Conservation (phyloP, 2,797 vertebrate genomes). For the Microchirus variegatus region DNA sequence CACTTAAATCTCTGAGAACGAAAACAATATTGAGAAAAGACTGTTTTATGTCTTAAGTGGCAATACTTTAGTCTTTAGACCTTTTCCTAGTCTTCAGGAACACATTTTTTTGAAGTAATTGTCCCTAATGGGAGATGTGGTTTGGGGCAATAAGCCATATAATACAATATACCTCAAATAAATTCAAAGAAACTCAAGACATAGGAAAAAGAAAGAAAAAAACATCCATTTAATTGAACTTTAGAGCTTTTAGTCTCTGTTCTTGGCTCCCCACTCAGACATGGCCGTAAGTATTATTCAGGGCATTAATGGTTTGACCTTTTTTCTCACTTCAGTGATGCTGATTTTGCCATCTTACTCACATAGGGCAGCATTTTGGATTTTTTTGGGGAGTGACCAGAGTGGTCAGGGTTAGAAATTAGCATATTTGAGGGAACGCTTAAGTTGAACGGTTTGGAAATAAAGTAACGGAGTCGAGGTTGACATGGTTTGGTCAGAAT, state of each 20-base stretch:
- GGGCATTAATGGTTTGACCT: slow-evolving; percentile 2
- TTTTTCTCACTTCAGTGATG: not conserved
- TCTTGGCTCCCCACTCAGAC: slow-evolving; percentile 5
- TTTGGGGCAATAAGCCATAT: slow-evolving; percentile 20
- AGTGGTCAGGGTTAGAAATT: too few species aligned
- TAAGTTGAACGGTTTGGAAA: too few species aligned
- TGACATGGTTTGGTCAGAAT: too few species aligned
- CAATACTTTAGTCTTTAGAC: slow-evolving; percentile 15
- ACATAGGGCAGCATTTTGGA: too few species aligned
- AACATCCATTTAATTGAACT: slow-evolving; percentile 29
- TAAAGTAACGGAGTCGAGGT: too few species aligned
- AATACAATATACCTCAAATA: slow-evolving; percentile 33
- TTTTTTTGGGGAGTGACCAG: too few species aligned
- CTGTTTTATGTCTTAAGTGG: slow-evolving; percentile 25
- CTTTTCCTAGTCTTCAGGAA: slow-evolving; percentile 29
- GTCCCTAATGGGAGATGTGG: slow-evolving; percentile 43
- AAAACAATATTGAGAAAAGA: slow-evolving; percentile 28
- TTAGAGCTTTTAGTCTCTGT: slow-evolving; percentile 32
- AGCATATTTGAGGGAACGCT: too few species aligned
- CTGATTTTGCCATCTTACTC: not conserved
- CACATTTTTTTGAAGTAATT: slow-evolving; percentile 8
- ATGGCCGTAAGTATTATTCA: slow-evolving; percentile 2
- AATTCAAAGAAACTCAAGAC: slow-evolving; percentile 23
- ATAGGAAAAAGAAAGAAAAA: slow-evolving; percentile 1
- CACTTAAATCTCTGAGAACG: slow-evolving; percentile 27